These are phyloP conservation scores for Megalops atlanticus DNA, from an alignment of 2,113 vertebrate genomes.

Conservation along the genomic window DNA sequence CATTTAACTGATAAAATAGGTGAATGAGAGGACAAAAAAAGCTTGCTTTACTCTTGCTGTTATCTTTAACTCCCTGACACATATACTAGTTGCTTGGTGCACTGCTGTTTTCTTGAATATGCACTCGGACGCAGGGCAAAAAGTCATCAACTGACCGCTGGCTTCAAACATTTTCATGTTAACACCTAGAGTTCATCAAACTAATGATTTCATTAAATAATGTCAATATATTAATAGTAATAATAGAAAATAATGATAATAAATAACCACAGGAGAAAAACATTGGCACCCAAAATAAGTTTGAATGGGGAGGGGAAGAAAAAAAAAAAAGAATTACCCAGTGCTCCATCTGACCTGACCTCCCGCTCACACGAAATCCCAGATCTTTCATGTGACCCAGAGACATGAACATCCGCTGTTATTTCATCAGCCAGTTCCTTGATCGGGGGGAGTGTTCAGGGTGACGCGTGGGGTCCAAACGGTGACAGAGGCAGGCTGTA, in stretches of 20 bases:
- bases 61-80: neutral
- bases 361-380: neutral
- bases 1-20: neutral
- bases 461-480: neutral
- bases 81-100: neutral
- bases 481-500: neutral
- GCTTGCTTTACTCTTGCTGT: neutral
- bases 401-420: neutral
- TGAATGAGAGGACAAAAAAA: too few relatives aligned
- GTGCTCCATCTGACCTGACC: neutral
- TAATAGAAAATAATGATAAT: slow-evolving; percentile 41
- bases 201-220: slow-evolving; percentile 26
- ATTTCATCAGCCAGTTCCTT: neutral
- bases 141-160: neutral
- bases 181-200: slow-evolving; percentile 24
- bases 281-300: slow-evolving; percentile 29
- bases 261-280: slow-evolving; percentile 41
- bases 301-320: neutral
- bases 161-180: slow-evolving; percentile 10
- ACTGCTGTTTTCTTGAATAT: neutral
- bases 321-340: neutral
- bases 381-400: neutral
- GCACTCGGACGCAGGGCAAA: neutral
- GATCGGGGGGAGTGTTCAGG: neutral
- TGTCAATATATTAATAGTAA: slow-evolving; percentile 41